Evolutionary conservation across 2,797 vertebrate genomes (phyloP), one percentile per base, ranked within the genome.

Genomic region (Valencia hispanica): DNA sequence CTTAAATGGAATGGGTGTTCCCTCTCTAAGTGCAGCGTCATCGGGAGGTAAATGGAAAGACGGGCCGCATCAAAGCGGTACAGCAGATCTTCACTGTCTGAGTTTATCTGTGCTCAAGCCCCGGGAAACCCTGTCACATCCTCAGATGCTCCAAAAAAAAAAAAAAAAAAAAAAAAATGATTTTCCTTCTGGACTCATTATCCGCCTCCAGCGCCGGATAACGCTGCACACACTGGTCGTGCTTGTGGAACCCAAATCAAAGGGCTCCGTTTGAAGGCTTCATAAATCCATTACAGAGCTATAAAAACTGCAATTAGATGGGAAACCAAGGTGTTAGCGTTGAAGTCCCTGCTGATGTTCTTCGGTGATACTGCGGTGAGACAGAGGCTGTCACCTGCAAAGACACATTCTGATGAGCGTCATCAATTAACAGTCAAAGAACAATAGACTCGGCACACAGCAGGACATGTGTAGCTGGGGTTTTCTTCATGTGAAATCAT

Each of bases 21-120:
- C 82, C 77, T 82, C 74, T 70, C 66, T 81, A 81, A 86, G 85
- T 87, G 84, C 84, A 63, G 84, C 84, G 90, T 89, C 89, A 87
- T 86, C 83, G 79, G 61, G 78, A 83, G 87, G 89, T 89, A 92
- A 89, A 77, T 77, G 77, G 84, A 74, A 74, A 91, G 72, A 41
- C 77, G 72, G 78, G 65, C 72, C 82, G 74, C 87, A 93, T 93
- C 92, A 91, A 92, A 93, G 87, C 85, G 1, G 50, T 3, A 32
- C 72, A 75, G 73, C 87, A 88, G 87, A 93, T 92, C 92, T 91
- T 89, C 91, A 91, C 88, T 88, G 88, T 93, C 91, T 86, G 72
- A 83, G 71, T 91, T 88, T 81, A 91, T 91, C 80, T 84, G 55
- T n/a, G 75, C 81, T 80, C 72, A 82, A 87, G 80, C 87, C 82